Percentiles rank a stretch among this genome's conserved stretches.
phyloP scores from a whole-genome alignment of 1,140 invertebrate genomes.

The Drosophila tropicalis region DNA sequence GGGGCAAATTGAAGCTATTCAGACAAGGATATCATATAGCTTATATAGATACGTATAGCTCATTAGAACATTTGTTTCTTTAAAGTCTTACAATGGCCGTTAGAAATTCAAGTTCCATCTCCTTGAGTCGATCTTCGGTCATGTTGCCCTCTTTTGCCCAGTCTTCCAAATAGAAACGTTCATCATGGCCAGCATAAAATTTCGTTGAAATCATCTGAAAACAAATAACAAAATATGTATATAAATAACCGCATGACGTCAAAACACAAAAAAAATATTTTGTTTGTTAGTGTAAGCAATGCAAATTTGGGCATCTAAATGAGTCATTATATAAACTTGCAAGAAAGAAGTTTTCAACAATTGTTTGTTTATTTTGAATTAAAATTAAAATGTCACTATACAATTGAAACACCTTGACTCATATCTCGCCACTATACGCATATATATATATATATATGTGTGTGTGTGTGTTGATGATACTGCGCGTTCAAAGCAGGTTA shows the following conservation, averaged over 20 bases:
- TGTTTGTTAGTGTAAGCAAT: neutral
- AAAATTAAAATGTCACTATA: neutral
- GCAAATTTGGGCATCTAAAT: neutral
- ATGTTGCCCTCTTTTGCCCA: slow-evolving; percentile 93
- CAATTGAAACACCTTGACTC: neutral
- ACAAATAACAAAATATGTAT: slow-evolving; percentile 13
- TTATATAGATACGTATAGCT: too few relatives aligned
- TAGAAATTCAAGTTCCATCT: slow-evolving; percentile 94
- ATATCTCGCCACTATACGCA: neutral
- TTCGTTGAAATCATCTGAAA: slow-evolving; percentile 97
- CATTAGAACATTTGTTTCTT: neutral
- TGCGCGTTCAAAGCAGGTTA: slow-evolving; percentile 27
- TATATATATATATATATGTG: slow-evolving; percentile 1
- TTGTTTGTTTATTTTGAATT: neutral
- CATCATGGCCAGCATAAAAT: slow-evolving; percentile 95
- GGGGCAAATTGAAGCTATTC: too few relatives aligned
- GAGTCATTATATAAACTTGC: slow-evolving; percentile 10
- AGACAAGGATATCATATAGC: too few relatives aligned
- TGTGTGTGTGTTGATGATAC: slow-evolving; percentile 4
- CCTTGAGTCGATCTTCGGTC: slow-evolving; percentile 89
- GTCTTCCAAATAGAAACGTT: slow-evolving; percentile 93
- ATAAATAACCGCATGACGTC: slow-evolving; percentile 34
- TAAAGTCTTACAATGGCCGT: slow-evolving; percentile 91
- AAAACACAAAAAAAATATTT: slow-evolving; percentile 24
- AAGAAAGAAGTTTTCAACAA: neutral